Conservation (phyloP, 1,140 invertebrate genomes). For the Xylocopa sonorina region DNA sequence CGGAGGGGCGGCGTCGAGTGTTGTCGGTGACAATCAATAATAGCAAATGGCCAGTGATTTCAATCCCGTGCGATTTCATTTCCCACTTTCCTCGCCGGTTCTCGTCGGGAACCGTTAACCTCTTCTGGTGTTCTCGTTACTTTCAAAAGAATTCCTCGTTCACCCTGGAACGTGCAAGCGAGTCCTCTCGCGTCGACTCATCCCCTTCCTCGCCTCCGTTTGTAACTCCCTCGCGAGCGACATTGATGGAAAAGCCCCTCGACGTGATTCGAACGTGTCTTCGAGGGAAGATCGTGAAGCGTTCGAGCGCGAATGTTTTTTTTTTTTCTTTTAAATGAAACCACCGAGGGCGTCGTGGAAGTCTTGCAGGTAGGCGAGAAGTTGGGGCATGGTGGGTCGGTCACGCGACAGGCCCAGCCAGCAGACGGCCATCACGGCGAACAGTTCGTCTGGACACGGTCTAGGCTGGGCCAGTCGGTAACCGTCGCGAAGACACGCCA, state of each 20-base stretch:
- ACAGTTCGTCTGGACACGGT: slow-evolving; percentile 97
- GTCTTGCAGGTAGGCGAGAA: slow-evolving; percentile 93
- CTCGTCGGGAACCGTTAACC: no score
- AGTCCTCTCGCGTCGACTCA: neutral
- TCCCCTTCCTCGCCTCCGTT: neutral
- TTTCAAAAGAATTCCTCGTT: neutral
- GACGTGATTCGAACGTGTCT: slow-evolving; percentile 8
- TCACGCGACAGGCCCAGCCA: slow-evolving; percentile 91
- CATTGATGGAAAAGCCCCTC: neutral
- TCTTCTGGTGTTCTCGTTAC: neutral
- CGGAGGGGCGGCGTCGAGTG: neutral
- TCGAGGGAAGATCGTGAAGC: neutral
- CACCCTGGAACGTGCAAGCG: neutral
- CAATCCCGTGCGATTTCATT: slow-evolving; percentile 58
- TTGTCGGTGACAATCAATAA: slow-evolving; percentile 28
- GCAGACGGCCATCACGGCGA: slow-evolving; percentile 95
- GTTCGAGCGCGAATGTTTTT: neutral
- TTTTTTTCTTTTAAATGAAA: slow-evolving; percentile 90
- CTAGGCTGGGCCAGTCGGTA: slow-evolving; percentile 94
- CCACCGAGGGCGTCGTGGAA: slow-evolving; percentile 92
- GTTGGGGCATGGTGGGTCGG: slow-evolving; percentile 91
- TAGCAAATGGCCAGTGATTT: slow-evolving; percentile 56
- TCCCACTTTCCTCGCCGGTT: neutral
- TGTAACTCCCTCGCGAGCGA: neutral
- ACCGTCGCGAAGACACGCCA: slow-evolving; percentile 92